A percentile compares a stretch with the other conserved stretches of the same genome.
phyloP scores from a whole-genome alignment of 2,888 invertebrate genomes.

The Thymelicus sylvestris region DNA sequence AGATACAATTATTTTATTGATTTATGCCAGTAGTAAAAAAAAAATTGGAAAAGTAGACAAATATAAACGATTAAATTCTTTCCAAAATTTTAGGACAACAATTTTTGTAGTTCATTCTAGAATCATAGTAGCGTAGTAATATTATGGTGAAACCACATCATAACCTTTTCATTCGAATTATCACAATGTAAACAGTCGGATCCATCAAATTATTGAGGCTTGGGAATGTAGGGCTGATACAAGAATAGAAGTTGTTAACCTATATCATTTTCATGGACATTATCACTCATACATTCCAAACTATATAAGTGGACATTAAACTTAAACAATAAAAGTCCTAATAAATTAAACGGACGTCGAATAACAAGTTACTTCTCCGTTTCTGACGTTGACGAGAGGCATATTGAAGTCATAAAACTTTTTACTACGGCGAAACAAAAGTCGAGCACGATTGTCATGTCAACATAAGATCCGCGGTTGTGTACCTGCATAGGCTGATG shows the following conservation, averaged over 20 bases:
- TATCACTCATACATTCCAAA: slow-evolving; percentile 43
- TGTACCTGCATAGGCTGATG: neutral
- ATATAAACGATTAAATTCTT: too few relatives aligned
- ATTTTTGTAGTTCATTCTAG: too few relatives aligned
- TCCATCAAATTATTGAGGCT: slow-evolving; percentile 3
- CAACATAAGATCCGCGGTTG: neutral
- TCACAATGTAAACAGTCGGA: slow-evolving; percentile 11
- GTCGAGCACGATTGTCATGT: slow-evolving; percentile 16
- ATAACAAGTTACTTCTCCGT: slow-evolving; percentile 70
- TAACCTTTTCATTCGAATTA: neutral
- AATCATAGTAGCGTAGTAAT: too few relatives aligned
- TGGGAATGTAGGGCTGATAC: neutral
- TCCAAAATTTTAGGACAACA: too few relatives aligned
- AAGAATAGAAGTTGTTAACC: slow-evolving; percentile 12
- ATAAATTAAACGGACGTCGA: slow-evolving; percentile 72
- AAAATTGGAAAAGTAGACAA: too few relatives aligned
- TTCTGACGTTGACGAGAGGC: slow-evolving; percentile 67
- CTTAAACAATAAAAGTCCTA: slow-evolving; percentile 71
- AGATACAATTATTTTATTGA: too few relatives aligned
- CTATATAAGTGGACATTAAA: slow-evolving; percentile 66
- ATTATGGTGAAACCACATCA: too few relatives aligned
- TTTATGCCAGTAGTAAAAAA: too few relatives aligned
- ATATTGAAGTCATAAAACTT: slow-evolving; percentile 74
- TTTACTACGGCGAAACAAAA: slow-evolving; percentile 64
- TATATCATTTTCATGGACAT: slow-evolving; percentile 40